Conservation (phyloP, 1,140 invertebrate genomes). For the Pemphigus obesinymphae region DNA sequence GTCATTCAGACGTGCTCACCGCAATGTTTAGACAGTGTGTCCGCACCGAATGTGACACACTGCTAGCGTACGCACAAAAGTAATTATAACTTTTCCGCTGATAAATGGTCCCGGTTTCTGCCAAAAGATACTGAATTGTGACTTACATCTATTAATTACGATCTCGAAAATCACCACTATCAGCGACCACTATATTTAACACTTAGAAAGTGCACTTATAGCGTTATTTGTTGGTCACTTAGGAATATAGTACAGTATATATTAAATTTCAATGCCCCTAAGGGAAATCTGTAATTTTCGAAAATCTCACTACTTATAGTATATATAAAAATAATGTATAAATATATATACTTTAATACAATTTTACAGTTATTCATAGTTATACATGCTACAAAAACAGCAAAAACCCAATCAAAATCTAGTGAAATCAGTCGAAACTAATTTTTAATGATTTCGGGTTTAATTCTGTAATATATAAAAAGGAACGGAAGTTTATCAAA, state of each 20-base stretch:
- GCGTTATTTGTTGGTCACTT: background rate
- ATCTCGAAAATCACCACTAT: background rate
- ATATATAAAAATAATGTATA: background rate
- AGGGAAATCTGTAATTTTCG: background rate
- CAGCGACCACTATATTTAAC: background rate
- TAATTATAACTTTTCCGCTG: slow-evolving; percentile 32
- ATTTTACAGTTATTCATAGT: too few species aligned
- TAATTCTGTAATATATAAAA: too few species aligned
- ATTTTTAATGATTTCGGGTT: too few species aligned
- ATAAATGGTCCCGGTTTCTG: slow-evolving; percentile 19
- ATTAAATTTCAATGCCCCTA: too few species aligned
- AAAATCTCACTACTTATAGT: background rate
- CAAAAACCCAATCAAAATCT: too few species aligned
- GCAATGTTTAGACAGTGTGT: background rate
- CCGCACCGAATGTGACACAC: background rate
- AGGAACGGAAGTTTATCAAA: too few species aligned
- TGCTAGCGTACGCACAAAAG: background rate
- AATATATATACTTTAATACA: too few species aligned
- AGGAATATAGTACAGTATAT: background rate
- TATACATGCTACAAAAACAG: too few species aligned
- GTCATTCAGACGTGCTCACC: too few species aligned
- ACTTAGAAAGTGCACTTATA: too few species aligned
- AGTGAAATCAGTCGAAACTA: too few species aligned
- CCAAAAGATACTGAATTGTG: background rate
- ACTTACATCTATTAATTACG: background rate